phyloP scores from a whole-genome alignment of 2,797 vertebrate genomes.

The Lepus townsendii region DNA sequence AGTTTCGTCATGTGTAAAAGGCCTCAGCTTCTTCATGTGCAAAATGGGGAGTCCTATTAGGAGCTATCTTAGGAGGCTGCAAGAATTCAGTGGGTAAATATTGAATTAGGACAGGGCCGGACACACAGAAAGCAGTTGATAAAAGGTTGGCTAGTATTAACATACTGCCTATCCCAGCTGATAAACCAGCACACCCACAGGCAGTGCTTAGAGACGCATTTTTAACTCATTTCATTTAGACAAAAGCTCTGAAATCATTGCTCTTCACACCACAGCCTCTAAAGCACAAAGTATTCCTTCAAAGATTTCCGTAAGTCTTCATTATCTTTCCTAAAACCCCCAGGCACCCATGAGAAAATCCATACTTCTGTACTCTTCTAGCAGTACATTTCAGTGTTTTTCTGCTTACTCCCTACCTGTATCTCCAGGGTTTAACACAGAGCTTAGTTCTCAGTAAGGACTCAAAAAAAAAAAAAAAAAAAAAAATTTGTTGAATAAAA shows the following conservation, averaged over 20 bases:
- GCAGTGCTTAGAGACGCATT: not conserved
- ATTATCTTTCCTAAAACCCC: constrained; percentile 32
- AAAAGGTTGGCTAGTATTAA: not conserved
- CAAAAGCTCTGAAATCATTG: constrained; percentile 23
- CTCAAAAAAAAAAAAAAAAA: not conserved
- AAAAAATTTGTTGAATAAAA: constrained; percentile 3
- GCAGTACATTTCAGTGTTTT: constrained; percentile 2
- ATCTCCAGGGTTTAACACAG: not conserved
- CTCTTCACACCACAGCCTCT: not conserved
- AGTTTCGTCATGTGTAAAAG: constrained; percentile 28
- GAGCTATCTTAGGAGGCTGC: not conserved
- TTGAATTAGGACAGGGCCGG: not conserved
- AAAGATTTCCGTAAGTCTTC: constrained; percentile 31
- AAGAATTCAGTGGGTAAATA: constrained; percentile 10
- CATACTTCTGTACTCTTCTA: not conserved
- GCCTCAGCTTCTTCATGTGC: not conserved
- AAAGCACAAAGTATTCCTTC: not conserved
- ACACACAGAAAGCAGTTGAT: not conserved
- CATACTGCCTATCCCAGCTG: not conserved
- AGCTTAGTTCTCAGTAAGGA: not conserved
- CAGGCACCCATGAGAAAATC: not conserved
- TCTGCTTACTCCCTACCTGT: not conserved
- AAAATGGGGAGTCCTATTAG: constrained; percentile 30
- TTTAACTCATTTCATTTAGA: not conserved
- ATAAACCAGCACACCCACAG: not conserved